Conservation (phyloP, 2,113 vertebrate species). For the Spilogale gracilis region DNA sequence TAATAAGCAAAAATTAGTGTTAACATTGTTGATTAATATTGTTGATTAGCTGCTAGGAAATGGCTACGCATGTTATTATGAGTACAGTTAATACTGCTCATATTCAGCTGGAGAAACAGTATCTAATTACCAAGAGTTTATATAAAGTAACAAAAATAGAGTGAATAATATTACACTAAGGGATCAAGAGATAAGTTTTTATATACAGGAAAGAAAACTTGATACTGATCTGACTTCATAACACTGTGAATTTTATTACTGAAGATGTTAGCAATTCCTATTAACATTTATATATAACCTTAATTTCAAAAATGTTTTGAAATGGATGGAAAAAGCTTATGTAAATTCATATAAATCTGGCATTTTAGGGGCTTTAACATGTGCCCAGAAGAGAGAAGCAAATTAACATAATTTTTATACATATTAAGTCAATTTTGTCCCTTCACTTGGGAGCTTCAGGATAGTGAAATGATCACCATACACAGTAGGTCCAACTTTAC, state of each 20-base stretch:
- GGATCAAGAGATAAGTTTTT: constrained; percentile 52
- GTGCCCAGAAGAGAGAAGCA: constrained; percentile 57
- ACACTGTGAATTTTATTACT: constrained; percentile 67
- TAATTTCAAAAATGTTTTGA: constrained; percentile 73
- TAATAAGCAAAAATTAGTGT: constrained; percentile 3
- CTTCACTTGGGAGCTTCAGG: constrained; percentile 41
- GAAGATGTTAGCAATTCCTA: constrained; percentile 55
- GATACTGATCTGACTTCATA: constrained; percentile 52
- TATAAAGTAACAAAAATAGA: constrained; percentile 78
- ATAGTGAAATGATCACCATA: constrained; percentile 52
- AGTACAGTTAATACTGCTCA: constrained; percentile 81
- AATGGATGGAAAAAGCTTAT: constrained; percentile 49
- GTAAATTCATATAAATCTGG: constrained; percentile 70
- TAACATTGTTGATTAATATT: not conserved
- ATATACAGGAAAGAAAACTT: constrained; percentile 58
- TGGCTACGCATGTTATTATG: constrained; percentile 74
- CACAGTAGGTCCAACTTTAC: not conserved
- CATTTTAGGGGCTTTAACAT: constrained; percentile 51
- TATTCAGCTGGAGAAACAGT: constrained; percentile 75
- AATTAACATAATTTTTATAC: constrained; percentile 62
- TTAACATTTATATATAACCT: constrained; percentile 78
- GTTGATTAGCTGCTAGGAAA: constrained; percentile 70
- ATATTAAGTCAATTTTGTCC: constrained; percentile 65
- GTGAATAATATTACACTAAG: constrained; percentile 55
- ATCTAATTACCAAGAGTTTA: constrained; percentile 76